Conservation (phyloP, 2,888 invertebrate genomes). For the Sphecodes monilicornis region DNA sequence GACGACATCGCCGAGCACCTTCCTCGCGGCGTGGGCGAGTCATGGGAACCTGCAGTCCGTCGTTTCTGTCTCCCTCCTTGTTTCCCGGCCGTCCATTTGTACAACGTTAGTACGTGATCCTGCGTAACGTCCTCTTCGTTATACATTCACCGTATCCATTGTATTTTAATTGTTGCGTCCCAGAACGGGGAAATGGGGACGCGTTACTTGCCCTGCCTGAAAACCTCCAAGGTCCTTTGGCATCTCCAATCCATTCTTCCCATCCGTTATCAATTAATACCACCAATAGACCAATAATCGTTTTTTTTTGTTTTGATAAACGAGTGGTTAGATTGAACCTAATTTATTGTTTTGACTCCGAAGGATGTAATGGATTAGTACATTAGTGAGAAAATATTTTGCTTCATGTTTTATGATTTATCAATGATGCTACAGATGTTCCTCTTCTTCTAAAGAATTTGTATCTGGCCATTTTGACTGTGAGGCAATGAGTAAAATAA, state of each 20-base stretch:
- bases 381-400: too few species aligned
- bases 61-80: constrained; percentile 55
- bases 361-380: too few species aligned
- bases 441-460: too few species aligned
- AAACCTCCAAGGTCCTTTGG: background rate
- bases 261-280: background rate
- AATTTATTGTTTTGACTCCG: too few species aligned
- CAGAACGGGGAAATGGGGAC: background rate
- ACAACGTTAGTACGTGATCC: constrained; percentile 46
- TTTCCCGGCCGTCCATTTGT: constrained; percentile 61
- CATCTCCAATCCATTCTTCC: background rate
- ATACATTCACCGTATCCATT: constrained; percentile 50
- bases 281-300: background rate
- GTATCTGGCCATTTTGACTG: too few species aligned
- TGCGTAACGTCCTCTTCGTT: constrained; percentile 51
- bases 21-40: constrained; percentile 78
- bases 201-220: background rate
- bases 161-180: constrained; percentile 53
- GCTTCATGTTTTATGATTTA: too few species aligned
- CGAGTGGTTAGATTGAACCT: too few species aligned
- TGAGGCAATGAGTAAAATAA: too few species aligned
- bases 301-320: too few species aligned
- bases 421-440: too few species aligned
- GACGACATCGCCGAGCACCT: constrained; percentile 80
- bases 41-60: constrained; percentile 75